A percentile compares a stretch with the other conserved stretches of the same genome.
Conservation (phyloP, 1,140 invertebrate genomes). For the Megalopta genalis region DNA sequence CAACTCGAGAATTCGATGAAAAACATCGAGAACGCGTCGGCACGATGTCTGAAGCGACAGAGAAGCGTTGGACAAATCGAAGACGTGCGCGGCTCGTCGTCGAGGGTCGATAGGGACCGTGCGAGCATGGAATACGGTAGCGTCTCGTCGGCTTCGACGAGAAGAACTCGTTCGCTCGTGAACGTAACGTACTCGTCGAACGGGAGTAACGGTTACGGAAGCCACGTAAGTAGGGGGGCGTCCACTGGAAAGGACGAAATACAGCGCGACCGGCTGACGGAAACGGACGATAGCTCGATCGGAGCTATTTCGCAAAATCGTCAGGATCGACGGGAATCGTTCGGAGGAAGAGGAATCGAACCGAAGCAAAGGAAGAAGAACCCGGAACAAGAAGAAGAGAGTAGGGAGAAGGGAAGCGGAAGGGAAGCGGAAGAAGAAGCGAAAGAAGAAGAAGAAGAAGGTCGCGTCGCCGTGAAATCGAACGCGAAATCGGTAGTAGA, state of each 20-base stretch:
- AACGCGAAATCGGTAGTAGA: not conserved
- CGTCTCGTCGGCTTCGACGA: not conserved
- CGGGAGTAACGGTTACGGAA: not conserved
- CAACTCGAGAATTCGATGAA: not conserved
- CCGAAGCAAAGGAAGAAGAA: slow-evolving; percentile 1
- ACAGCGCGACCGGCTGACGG: not conserved
- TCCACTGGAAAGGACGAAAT: too few relatives aligned
- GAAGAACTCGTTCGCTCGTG: slow-evolving; percentile 10
- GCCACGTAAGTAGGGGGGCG: not conserved
- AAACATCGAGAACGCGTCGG: too few relatives aligned
- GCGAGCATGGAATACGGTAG: too few relatives aligned
- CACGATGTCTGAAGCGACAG: slow-evolving; percentile 1
- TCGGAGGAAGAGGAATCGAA: too few relatives aligned
- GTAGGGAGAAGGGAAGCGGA: too few relatives aligned
- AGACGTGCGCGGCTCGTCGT: not conserved
- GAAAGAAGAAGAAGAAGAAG: not conserved
- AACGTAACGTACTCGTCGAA: not conserved
- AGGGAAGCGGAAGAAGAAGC: not conserved
- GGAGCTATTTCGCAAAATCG: not conserved
- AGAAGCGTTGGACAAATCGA: slow-evolving; percentile 22
- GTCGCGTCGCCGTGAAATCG: not conserved
- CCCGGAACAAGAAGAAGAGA: not conserved
- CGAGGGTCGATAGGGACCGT: too few relatives aligned
- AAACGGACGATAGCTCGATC: not conserved
- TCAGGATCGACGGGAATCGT: not conserved